Base-by-base conservation (phyloP, 2,113 vertebrate species). In the Megaceryle torquata region DNA sequence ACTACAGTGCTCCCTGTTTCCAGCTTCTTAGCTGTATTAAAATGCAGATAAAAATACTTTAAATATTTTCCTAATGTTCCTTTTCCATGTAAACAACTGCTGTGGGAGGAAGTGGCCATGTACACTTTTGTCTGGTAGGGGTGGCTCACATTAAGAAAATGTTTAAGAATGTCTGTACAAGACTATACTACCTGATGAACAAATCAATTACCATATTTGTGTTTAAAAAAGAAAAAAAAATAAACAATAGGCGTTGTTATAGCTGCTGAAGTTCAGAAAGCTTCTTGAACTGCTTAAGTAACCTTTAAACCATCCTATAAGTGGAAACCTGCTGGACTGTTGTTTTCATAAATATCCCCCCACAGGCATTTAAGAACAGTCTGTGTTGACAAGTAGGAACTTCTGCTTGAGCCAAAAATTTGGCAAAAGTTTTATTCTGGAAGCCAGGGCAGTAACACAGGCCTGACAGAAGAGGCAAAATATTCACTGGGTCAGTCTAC, bases 91-190 rank as follows among this genome's bases (percentile, higher is more conserved):
- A 93, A 95, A 81, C 83, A 91, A 76, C 57, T 83, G 74, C 78
- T 96, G 93, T 92, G 93, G 94, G 91, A 96, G 88, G 92, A 96
- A 96, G 86, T 80, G 91, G 91, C 77, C 77, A 91, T 93, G 59
- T 86, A 77, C 88, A 82, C 91, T 96, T 96, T 95, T 93, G 92
- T 89, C 91, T 93, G 61, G 72, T 85, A 57, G 77, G 69, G 81
- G 81, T 74, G 92, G 74, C 50, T 92, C 78, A 61, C 54, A 39
- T 59, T 85, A 70, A 79, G 78, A 80, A 93, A 97, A 82, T 15
- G 54, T 46, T 96, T 79, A 91, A 95, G 77, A 92, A 79, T 0
- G 5, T 39, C 83, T 92, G 11, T 72, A 72, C 3, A 5, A 91
- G 74, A 82, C 75, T 25, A 7, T 25, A 25, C 50, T 25, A 25